A percentile compares a stretch with the other conserved stretches of the same genome.
These are phyloP conservation scores for Aeoliscus strigatus DNA, from an alignment of 2,797 vertebrate species.

Conservation along the genomic window DNA sequence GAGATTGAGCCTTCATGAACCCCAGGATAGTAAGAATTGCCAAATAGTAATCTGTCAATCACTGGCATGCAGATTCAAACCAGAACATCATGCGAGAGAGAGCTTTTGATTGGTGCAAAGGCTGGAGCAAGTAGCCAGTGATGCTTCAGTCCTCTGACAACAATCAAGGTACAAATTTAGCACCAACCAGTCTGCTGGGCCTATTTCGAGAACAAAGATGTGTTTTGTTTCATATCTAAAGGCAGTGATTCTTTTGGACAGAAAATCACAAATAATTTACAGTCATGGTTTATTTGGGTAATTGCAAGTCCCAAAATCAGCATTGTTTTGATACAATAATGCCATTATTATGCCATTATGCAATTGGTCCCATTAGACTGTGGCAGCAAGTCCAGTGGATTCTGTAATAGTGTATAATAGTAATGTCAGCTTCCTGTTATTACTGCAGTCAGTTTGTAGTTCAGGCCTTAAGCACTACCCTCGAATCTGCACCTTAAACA, in stretches of 20 bases:
- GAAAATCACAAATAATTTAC: slow-evolving; percentile 33
- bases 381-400: slow-evolving; percentile 27
- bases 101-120: slow-evolving; percentile 39
- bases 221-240: slow-evolving; percentile 13
- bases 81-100: slow-evolving; percentile 31
- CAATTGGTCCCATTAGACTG: slow-evolving; percentile 53
- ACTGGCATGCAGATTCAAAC: slow-evolving; percentile 50
- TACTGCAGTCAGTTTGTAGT: slow-evolving; percentile 35
- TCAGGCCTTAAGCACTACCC: too few species aligned
- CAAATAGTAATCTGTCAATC: slow-evolving; percentile 69
- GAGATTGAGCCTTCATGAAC: slow-evolving; percentile 55
- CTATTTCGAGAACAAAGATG: slow-evolving; percentile 36
- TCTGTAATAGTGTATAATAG: slow-evolving; percentile 54
- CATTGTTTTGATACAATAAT: slow-evolving; percentile 42
- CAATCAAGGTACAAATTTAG: slow-evolving; percentile 18
- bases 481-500: slow-evolving; percentile 18
- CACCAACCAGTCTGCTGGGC: slow-evolving; percentile 11
- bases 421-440: slow-evolving; percentile 62
- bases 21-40: slow-evolving; percentile 54
- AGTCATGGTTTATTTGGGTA: slow-evolving; percentile 43
- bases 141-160: slow-evolving; percentile 11
- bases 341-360: slow-evolving; percentile 49
- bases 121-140: slow-evolving; percentile 9
- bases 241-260: slow-evolving; percentile 28
- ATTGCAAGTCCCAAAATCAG: slow-evolving; percentile 37